Percentiles rank a stretch among this genome's conserved stretches.
Conservation (phyloP, 2,888 invertebrate species). For the Plagodis dolabraria region DNA sequence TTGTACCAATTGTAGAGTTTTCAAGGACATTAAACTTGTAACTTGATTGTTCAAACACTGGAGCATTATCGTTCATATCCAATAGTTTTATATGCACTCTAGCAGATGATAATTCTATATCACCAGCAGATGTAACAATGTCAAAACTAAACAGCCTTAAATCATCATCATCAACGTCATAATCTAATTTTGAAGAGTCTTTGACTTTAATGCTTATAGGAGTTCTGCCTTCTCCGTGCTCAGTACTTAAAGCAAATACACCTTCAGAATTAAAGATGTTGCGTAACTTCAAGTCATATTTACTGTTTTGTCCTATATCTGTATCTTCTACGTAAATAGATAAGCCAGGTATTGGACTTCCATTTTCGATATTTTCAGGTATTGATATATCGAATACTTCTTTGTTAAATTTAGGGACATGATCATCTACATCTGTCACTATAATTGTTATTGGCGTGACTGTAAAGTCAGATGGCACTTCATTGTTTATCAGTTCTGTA, state of each 20-base stretch:
- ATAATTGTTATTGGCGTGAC: conserved; percentile 90
- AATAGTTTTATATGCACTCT: conserved; percentile 87
- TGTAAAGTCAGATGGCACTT: conserved; percentile 88
- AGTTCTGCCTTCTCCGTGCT: conserved; percentile 88
- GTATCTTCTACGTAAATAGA: conserved; percentile 90
- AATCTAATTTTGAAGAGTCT: conserved; percentile 88
- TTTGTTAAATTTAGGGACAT: conserved; percentile 89
- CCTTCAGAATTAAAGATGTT: conserved; percentile 85
- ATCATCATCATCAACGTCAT: conserved; percentile 86
- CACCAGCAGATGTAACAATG: conserved; percentile 85
- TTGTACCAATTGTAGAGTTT: conserved; percentile 85
- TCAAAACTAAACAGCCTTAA: conserved; percentile 87
- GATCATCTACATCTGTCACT: conserved; percentile 91
- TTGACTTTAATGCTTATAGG: conserved; percentile 90
- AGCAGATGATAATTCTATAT: conserved; percentile 83
- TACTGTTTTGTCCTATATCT: conserved; percentile 90
- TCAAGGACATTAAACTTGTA: conserved; percentile 89
- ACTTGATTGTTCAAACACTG: conserved; percentile 86
- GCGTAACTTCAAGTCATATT: conserved; percentile 86
- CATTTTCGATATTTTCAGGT: conserved; percentile 90
- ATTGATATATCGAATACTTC: conserved; percentile 88
- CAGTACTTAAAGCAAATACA: conserved; percentile 87
- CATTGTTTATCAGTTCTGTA: conserved; percentile 89
- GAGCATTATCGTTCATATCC: conserved; percentile 93
- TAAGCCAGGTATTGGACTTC: conserved; percentile 88